Percentiles rank a stretch among this genome's conserved stretches.
phyloP scores from a whole-genome alignment of 1,140 invertebrate species.

The Monochamus saltuarius region DNA sequence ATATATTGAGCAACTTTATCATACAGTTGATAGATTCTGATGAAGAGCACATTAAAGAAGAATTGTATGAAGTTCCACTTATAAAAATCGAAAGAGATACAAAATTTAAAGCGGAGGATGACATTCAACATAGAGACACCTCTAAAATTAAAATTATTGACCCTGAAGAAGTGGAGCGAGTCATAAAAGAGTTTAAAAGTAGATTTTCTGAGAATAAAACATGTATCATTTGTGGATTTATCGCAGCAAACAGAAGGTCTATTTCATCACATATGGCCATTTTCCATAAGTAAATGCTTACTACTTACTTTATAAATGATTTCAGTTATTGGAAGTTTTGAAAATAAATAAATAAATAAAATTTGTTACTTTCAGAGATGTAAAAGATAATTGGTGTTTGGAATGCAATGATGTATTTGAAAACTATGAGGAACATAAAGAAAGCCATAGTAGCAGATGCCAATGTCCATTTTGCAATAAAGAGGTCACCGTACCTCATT shows the following conservation, averaged over 20 bases:
- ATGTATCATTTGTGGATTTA: slow-evolving; percentile 4
- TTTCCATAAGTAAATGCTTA: neutral
- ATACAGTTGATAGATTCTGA: no score
- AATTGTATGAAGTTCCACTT: no score
- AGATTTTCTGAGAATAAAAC: neutral
- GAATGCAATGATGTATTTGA: slow-evolving; percentile 6
- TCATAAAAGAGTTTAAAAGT: slow-evolving; percentile 10
- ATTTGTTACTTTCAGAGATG: slow-evolving; percentile 3
- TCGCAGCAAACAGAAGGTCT: slow-evolving; percentile 3
- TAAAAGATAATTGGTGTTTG: slow-evolving; percentile 1
- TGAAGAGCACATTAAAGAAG: no score
- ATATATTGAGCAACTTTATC: no score
- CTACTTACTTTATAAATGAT: no score
- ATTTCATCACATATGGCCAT: neutral
- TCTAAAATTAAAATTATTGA: neutral
- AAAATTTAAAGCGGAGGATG: no score
- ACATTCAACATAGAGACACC: no score
- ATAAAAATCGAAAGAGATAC: no score
- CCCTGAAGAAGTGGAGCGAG: neutral
- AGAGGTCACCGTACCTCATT: neutral
- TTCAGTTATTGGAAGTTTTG: no score
- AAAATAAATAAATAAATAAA: neutral
- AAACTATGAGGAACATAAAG: neutral
- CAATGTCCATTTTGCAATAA: slow-evolving; percentile 5
- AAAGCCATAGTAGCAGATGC: neutral